These are phyloP conservation scores for chimpanzee (Pan troglodytes) DNA, from an alignment of 2,113 vertebrate species.

Conservation along the genomic window NHGRI_mPanTro3-v2.1_pri NC_072402.2:163598501-163599000, in stretches of 20 bases:
- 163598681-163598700: background rate
- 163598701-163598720: background rate
- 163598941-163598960: background rate
- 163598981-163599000: background rate
- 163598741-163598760: background rate
- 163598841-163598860: background rate
- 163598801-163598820: background rate
- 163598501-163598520: background rate
- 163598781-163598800: background rate
- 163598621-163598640: background rate
- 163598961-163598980: background rate
- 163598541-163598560: background rate
- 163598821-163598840: background rate
- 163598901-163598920: background rate
- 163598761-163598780: background rate
- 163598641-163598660: background rate
- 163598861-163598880: background rate
- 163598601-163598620: background rate
- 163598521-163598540: fast-evolving
- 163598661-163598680: background rate
- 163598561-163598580: background rate
- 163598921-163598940: background rate
- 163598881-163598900: fast-evolving
- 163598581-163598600: background rate
- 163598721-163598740: background rate